These are phyloP conservation scores for Lasioglossum leucozonium DNA, from an alignment of 2,888 invertebrate genomes.

Conservation along the genomic window DNA sequence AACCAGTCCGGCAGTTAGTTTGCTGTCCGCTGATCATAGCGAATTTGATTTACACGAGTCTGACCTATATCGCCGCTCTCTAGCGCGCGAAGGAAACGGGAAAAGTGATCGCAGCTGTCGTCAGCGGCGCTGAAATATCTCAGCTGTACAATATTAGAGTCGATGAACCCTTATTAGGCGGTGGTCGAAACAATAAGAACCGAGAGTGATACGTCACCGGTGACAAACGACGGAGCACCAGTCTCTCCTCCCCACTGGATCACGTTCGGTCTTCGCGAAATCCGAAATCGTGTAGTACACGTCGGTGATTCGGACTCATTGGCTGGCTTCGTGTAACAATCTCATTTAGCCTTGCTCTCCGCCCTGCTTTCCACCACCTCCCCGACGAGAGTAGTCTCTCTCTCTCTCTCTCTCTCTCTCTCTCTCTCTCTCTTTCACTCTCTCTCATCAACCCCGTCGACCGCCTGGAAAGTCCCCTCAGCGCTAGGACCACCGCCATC, in stretches of 20 bases:
- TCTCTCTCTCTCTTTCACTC: constrained; percentile 60
- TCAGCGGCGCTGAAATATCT: neutral
- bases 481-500: constrained; percentile 56
- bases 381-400: too few relatives aligned
- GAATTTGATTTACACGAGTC: constrained; percentile 3
- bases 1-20: neutral
- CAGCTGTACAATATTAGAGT: neutral
- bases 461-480: constrained; percentile 67
- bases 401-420: constrained; percentile 55
- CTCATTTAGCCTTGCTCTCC: constrained; percentile 78
- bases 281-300: constrained; percentile 57
- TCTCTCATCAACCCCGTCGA: constrained; percentile 62
- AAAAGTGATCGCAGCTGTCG: neutral
- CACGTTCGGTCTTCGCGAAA: constrained; percentile 35
- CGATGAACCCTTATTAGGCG: neutral
- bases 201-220: constrained; percentile 11
- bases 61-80: neutral
- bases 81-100: neutral
- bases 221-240: constrained; percentile 26
- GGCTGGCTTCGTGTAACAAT: constrained; percentile 81
- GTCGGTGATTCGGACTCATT: constrained; percentile 59
- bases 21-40: neutral
- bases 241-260: neutral
- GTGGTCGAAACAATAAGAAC: neutral
- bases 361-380: constrained; percentile 28